Percentiles rank a stretch among this genome's conserved stretches.
These are phyloP conservation scores for Aradophagus sp. DNA, from an alignment of 1,140 invertebrate genomes.

Conservation along the genomic window DNA sequence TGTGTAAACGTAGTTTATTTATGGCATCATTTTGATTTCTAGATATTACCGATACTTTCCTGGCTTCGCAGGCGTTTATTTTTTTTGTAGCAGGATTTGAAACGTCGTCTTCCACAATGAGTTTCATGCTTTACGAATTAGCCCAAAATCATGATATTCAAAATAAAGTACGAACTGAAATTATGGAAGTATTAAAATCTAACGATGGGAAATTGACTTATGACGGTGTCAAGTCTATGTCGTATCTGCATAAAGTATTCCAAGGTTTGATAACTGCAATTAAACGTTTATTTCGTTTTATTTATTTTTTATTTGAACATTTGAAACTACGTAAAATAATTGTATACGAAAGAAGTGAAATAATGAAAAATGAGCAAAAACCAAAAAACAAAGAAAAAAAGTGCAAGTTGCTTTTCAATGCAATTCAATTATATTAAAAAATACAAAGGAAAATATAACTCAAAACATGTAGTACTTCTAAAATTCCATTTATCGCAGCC, in stretches of 20 bases:
- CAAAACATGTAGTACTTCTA: too few relatives aligned
- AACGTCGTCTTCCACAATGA: conserved; percentile 75
- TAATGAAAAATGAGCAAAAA: too few relatives aligned
- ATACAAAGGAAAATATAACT: too few relatives aligned
- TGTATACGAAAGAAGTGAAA: too few relatives aligned
- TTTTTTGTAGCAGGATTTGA: conserved; percentile 77
- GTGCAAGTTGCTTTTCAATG: too few relatives aligned
- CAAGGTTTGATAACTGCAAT: conserved; percentile 38
- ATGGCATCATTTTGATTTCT: conserved; percentile 3
- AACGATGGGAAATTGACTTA: conserved; percentile 55
- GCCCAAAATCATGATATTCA: conserved; percentile 75
- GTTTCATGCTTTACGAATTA: conserved; percentile 71
- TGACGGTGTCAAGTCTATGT: conserved; percentile 55
- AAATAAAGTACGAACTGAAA: conserved; percentile 73
- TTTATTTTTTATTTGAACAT: too few relatives aligned
- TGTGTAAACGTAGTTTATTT: too few relatives aligned
- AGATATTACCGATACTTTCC: conserved; percentile 63
- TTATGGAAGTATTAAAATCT: conserved; percentile 59
- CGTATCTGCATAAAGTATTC: conserved; percentile 61
- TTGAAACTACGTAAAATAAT: too few relatives aligned
- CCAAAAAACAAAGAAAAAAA: too few relatives aligned
- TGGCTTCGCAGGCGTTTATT: conserved; percentile 68
- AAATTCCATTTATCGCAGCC: too few relatives aligned
- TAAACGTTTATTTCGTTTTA: too few relatives aligned
- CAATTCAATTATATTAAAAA: too few relatives aligned